Evolutionary conservation across 2,113 vertebrate genomes (phyloP).

Genomic region (Nothobranchius kuhntae): DNA sequence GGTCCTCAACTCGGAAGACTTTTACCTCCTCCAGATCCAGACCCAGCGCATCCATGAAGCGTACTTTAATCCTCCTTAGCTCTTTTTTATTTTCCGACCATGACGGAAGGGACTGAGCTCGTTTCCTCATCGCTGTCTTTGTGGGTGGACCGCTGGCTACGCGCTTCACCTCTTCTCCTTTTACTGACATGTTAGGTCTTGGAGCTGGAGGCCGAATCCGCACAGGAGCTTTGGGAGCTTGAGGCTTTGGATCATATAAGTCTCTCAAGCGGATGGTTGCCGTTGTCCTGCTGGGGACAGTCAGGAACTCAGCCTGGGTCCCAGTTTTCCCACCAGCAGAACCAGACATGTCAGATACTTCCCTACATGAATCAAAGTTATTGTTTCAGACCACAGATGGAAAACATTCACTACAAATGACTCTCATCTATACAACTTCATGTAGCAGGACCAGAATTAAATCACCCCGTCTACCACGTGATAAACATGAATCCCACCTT

Average conservation of each 20-base stretch:
- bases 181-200: conserved; percentile 13
- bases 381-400: too few species aligned
- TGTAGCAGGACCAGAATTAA: too few species aligned
- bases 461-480: neutral
- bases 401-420: too few species aligned
- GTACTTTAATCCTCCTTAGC: conserved; percentile 77
- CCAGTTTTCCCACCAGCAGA: conserved; percentile 15
- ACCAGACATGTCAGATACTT: conserved; percentile 27
- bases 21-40: conserved; percentile 90
- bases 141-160: conserved; percentile 72
- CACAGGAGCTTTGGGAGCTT: conserved; percentile 34
- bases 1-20: conserved; percentile 85
- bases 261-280: conserved; percentile 67
- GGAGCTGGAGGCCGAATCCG: conserved; percentile 60
- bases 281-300: conserved; percentile 67
- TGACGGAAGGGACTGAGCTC: conserved; percentile 84
- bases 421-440: too few species aligned
- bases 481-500: conserved; percentile 39
- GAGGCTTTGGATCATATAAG: conserved; percentile 51
- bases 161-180: conserved; percentile 8
- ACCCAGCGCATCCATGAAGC: conserved; percentile 92
- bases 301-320: too few species aligned
- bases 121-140: conserved; percentile 83
- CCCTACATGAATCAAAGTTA: too few species aligned
- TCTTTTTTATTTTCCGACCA: conserved; percentile 56